phyloP scores from a whole-genome alignment of 2,888 invertebrate genomes.

The Norana najaformis region DNA sequence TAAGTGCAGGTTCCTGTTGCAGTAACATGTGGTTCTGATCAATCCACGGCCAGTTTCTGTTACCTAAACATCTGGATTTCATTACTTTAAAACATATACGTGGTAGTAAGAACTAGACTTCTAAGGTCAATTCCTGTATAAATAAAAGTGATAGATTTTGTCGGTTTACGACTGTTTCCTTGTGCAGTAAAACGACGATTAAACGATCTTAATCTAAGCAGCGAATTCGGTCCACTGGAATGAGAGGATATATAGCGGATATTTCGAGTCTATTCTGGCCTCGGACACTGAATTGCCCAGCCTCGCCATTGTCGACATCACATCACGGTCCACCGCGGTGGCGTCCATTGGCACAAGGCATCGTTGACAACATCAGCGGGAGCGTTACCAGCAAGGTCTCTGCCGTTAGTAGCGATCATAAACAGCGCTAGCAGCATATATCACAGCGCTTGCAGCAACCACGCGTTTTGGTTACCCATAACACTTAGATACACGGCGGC shows the following conservation, averaged over 20 bases:
- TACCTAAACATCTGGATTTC: not conserved
- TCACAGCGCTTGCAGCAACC: not conserved
- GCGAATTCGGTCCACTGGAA: not conserved
- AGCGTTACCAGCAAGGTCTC: not conserved
- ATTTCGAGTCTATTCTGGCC: not conserved
- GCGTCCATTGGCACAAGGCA: no score
- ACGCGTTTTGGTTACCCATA: not conserved
- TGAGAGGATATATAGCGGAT: not conserved
- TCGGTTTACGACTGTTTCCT: not conserved
- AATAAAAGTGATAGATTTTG: not conserved
- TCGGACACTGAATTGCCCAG: not conserved
- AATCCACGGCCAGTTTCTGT: not conserved
- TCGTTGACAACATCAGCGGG: not conserved
- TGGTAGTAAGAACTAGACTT: not conserved
- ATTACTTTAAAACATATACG: not conserved
- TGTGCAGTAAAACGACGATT: not conserved
- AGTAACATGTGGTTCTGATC: not conserved
- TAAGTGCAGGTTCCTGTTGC: not conserved
- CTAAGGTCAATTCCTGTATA: not conserved
- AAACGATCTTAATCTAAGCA: not conserved
- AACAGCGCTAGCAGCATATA: not conserved
- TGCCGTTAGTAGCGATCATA: no score
- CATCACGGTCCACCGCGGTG: no score
- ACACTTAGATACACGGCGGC: not conserved
- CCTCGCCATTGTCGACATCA: not conserved